Evolutionary conservation across 1,140 invertebrate genomes (phyloP), one percentile per base, ranked within the genome.

Genomic region (Euwallacea similis): DNA sequence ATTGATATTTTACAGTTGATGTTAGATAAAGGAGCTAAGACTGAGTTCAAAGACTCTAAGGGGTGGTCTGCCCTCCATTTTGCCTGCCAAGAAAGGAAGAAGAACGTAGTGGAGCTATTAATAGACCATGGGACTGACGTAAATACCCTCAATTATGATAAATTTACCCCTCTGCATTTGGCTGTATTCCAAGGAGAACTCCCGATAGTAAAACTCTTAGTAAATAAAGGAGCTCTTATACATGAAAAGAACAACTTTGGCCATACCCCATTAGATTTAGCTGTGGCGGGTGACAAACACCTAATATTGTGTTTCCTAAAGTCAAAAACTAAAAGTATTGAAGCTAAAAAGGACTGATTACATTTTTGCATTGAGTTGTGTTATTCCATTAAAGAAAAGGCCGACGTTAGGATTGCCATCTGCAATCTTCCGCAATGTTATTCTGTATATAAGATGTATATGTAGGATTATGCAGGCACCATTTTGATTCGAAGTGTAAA

Each of bases 231-330:
- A 7, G 61, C 61, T 15, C 6, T 8, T 7, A 47, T 63, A 13
- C 11, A 63, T 33, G 43, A 8, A 10, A 46, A 50, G 11, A 63
- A 63, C 21, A 15, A 47, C 16, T 15, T 0, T 47, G 44, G 15
- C 11, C 43, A 63, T 11, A 63, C 61, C 8, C 61, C 61, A 16
- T 47, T 63, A 41, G 61, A 63, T 47, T 13, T 63, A 41, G 61
- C 43, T 47, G 42, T 10, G 42, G 9, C 6, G 15, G 42, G 42
- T 10, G 42, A 42, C n/a, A 16, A 46, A 4, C 0, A 63, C 9
- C 7, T 47, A 16, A 15, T 63, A 15, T 11, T 16, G 10, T 15
- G 47, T 8, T 61, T 61, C 42, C 59, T 61, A 9, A 61, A 61
- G 15, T 56, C 54, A 50, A 50, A 50, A 50, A 50, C 6, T 33